Evolutionary conservation across 2,797 vertebrate genomes (phyloP), one percentile per base, ranked within the genome.

Genomic region (Triplophysa yarkandensis): DNA sequence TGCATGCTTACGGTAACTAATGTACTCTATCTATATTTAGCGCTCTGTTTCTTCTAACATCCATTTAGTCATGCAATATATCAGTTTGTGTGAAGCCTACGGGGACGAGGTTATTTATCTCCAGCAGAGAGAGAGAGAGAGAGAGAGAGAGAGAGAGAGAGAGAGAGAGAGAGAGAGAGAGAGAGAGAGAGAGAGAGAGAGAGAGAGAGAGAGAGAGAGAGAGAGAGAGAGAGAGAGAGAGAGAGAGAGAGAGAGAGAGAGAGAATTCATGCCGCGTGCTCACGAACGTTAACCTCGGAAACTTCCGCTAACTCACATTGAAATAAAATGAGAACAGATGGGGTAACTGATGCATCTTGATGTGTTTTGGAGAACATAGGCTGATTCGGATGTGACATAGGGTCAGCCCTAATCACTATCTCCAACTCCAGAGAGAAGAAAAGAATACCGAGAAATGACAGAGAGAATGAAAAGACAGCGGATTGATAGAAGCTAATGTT

Each of bases 291-390:
- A 61, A 70, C 54, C 23, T 19, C 11, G 2, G 48, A 65, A 48
- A 74, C 50, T 61, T 71, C 32, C 6, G 27, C 13, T 60, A 70
- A 71, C 25, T 66, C 50, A 61, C 14, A 30, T 1, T 9, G 63
- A 68, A 76, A 77, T 80, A 68, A 58, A 58, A 73, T 63, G 13
- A 46, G 25, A 48, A 25, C 73, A 54, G 64, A 76, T 73, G 61
- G 39, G 62, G 39, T 21, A 54, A 66, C 17, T 34, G 41, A 65
- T 48, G 52, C 54, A 30, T 71, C 44, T 28, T 32, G 19, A 55
- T 57, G 27, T 73, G 48, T 65, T 55, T 55, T 39, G 44, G 27
- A 13, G n/a, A 65, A 44, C 48, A 28, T 32, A 43, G 36, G 14
- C 23, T 63, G 32, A 54, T 52, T 72, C 32, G 16, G 32, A 43